Evolutionary conservation across 30 jellyfish, hydroid and myxozoan genomes (phyloP), one percentile per base, ranked within the genome.

Genomic region (Haliclystus octoradiatus): DNA sequence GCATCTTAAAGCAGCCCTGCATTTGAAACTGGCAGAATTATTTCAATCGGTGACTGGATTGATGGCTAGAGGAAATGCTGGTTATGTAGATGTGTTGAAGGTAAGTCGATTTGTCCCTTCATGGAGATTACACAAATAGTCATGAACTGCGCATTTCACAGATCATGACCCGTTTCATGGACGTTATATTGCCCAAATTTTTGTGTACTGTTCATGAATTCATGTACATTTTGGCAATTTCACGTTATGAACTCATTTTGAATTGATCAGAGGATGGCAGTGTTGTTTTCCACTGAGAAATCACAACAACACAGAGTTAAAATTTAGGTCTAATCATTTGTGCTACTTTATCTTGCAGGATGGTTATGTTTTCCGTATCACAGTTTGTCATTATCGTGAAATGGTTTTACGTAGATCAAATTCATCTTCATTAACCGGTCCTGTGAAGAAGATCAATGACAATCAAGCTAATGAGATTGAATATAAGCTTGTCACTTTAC

Each of bases 1-100:
- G 30, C 72, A 87, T 62, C 60, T 87, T 40, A 79, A 80, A 31
- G 86, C 96, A 2, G 96, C 96, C 15, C 78, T 87, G 53, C 92
- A 87, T 75, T 3, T 79, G 15, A 79, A 87, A 30, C 65, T 87
- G 13, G 94, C 94, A 3, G 81, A 63, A 26, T 65, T 67, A 3
- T 22, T 75, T 26, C 83, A 80, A 1, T 0, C 26, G 34, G 64
- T 19, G 13, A 15, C 26, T 33, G n/a, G 50, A 1, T 27, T 75
- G 9, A 50, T 64, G 5, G 84, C 86, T 2, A 40, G 14, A 32
- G 75, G 77, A 40, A 40, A 9, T 40, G 57, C 57, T 40, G 14
- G 57, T 5, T 40, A 9, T 40, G 57, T 40, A 19, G 69, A 75
- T 88, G 15, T 52, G 72, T 29, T 82, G 77, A 12, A 64, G 33